Evolutionary conservation across 1,140 invertebrate genomes (phyloP), one percentile per base, ranked within the genome.

Genomic region (Calliphora vicina): DNA sequence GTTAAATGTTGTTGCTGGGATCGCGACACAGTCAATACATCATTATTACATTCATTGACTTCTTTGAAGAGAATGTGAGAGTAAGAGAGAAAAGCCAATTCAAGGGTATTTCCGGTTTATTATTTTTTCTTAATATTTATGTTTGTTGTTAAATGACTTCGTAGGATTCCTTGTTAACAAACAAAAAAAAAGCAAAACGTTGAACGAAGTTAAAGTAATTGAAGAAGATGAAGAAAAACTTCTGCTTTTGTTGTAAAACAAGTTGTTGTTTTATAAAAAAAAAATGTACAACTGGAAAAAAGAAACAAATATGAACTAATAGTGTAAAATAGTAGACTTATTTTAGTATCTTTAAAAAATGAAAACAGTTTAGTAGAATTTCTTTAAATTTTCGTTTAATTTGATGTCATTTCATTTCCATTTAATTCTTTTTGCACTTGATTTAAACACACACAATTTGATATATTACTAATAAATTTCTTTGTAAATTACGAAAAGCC

Each of bases 101-200:
- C 74, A 78, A 78, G 74, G 74, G 74, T 78, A 78, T 78, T 78
- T 78, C 74, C 74, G 74, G 35, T 78, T 78, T 67, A 67, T 23
- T 9, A 1, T 23, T 67, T 67, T 6, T 25, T 67, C 25, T 25
- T 10, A n/a, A n/a, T n/a, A n/a, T 67, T 67, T 67, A 8, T 67
- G 9, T 25, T 57, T 15, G 50, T 23, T 67, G 9, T 67, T 50
- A 50, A 50, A 35, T 4, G n/a, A 8, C 23, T 23, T 45, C 35
- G 74, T 78, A 23, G 6, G 27, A 78, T 35, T 78, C 74, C 74
- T 78, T 78, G 17, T 78, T 78, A n/a, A 43, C 13, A 35, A 23
- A 78, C 74, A 35, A 26, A 74, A 4, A 12, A 74, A n/a, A 25
- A 74, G 26, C 25, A 26, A n/a, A n/a, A 29, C 2, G 29, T 43